Base-by-base conservation (phyloP, 2,888 invertebrate species). In the Leucophora obtusa region DNA sequence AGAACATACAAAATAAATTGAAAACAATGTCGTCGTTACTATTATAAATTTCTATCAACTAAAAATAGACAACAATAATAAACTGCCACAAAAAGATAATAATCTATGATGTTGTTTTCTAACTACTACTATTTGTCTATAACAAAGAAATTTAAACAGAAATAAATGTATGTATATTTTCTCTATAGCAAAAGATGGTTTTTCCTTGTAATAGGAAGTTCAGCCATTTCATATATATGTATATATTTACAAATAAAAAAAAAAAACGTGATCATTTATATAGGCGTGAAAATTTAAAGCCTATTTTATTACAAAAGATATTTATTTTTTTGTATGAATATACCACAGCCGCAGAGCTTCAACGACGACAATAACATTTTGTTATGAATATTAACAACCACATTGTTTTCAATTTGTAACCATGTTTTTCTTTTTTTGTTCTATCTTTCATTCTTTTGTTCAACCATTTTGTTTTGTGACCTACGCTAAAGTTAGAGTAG, bases 221-320 rank as follows among this genome's bases (percentile, higher is more conserved):
- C 11, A 38, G 11, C 38, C 38, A 38, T 9, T 38, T 4, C 38
- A 38, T 2, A 10, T 6, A 2, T 8, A 35, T 6, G n/a, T n/a
- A n/a, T n/a, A n/a, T n/a, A n/a, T n/a, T n/a, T n/a, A n/a, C n/a
- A n/a, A n/a, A 38, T 21, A 38, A 18, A 18, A 21, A 59, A 18
- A 18, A 35, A 59, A 17, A 59, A 21, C 8, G 14, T 18, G 14
- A 47, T 24, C 47, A 62, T 56, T 68, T 54, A 47, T 68, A 56
- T 47, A 56, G 68, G 68, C 68, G 68, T 68, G 56, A 68, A 56
- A 47, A 68, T 68, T 47, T 68, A 47, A 68, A 68, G 15, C 17
- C 11, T 68, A 56, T 68, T 68, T 43, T 68, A 43, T 56, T 0
- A 21, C 51, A 51, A 15, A 15, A 28, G 14, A 47, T n/a, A 47